These are phyloP conservation scores for Chironomus striatipennis DNA, from an alignment of 1,140 invertebrate species.

Conservation along the genomic window DNA sequence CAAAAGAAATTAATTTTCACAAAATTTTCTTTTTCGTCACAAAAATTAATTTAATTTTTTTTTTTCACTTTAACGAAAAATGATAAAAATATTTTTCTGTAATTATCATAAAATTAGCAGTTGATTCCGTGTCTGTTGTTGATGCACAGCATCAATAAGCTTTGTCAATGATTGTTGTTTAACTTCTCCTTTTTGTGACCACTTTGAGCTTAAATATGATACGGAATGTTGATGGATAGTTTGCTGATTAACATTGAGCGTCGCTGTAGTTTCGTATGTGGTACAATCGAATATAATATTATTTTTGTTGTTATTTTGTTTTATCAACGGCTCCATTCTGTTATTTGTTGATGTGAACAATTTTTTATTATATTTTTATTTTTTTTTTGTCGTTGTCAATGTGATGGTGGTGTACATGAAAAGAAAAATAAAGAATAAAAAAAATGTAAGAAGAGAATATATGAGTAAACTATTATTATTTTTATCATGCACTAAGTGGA, in stretches of 20 bases:
- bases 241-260: conserved; percentile 9
- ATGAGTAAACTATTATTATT: background rate
- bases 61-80: no score
- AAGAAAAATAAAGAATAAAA: background rate
- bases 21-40: no score
- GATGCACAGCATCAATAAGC: background rate
- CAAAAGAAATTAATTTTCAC: no score
- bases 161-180: background rate
- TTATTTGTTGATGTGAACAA: background rate
- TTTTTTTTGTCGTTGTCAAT: no score
- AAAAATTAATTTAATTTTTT: no score
- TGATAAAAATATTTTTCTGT: background rate
- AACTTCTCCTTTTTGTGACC: background rate
- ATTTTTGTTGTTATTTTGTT: conserved; percentile 20
- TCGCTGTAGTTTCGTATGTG: background rate
- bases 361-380: no score
- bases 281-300: background rate
- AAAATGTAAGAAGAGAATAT: background rate
- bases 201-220: background rate
- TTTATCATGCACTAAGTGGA: background rate
- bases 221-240: background rate
- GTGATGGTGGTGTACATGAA: background rate
- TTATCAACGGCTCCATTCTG: conserved; percentile 23
- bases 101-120: conserved; percentile 22
- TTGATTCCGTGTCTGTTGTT: background rate